Evolutionary conservation across 1,140 invertebrate species (phyloP).

Genomic region (Ruditapes philippinarum): DNA sequence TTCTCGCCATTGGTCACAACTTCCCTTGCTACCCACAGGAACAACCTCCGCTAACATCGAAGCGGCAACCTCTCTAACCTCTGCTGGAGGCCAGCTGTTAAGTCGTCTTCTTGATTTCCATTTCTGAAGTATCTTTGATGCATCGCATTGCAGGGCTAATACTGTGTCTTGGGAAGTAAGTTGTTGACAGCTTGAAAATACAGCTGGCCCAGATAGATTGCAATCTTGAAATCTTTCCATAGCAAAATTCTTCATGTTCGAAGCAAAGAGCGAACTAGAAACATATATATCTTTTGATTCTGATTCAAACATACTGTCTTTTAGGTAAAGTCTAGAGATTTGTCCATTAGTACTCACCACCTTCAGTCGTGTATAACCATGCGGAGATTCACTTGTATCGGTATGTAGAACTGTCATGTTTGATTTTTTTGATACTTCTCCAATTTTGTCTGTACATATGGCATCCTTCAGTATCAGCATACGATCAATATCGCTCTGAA

Average conservation of each 20-base stretch:
- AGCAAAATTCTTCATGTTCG: neutral
- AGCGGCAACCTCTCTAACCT: neutral
- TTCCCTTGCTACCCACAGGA: neutral
- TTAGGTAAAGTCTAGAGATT: no score
- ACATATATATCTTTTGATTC: neutral
- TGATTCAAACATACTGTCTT: neutral
- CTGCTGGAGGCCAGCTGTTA: neutral
- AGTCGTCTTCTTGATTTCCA: neutral
- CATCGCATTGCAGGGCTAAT: neutral
- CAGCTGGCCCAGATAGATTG: neutral
- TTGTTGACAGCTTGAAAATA: neutral
- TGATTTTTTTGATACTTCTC: no score
- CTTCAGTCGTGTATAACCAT: no score
- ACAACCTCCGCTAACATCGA: neutral
- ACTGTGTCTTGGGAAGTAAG: neutral
- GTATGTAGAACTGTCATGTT: neutral
- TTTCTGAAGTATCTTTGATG: neutral
- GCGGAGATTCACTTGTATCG: no score
- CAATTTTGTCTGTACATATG: neutral
- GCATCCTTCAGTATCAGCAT: neutral
- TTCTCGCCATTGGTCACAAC: neutral
- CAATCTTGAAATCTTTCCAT: neutral
- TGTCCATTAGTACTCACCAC: no score
- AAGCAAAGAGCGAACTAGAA: neutral
- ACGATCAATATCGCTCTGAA: slow-evolving; percentile 40